Conservation (phyloP, 2,888 invertebrate species). For the Neoascia interrupta region DNA sequence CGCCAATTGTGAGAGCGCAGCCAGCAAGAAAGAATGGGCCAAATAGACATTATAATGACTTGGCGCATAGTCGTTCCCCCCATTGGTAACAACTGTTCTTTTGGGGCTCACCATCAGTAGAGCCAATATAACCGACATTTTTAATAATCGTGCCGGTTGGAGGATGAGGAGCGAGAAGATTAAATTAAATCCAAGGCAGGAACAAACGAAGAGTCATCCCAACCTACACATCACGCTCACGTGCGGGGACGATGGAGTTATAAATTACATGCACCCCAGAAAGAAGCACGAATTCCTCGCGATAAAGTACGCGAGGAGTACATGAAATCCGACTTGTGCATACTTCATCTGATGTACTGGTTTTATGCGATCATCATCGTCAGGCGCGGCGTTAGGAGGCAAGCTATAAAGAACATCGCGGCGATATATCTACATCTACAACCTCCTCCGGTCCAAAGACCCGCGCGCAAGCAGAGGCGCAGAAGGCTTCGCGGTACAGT, state of each 20-base stretch:
- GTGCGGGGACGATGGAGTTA: no score
- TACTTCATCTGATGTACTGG: slow-evolving; percentile 60
- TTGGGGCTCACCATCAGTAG: slow-evolving; percentile 3
- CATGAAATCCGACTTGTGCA: slow-evolving; percentile 48
- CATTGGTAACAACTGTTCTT: slow-evolving; percentile 17
- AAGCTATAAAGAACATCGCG: slow-evolving; percentile 30
- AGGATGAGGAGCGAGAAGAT: slow-evolving; percentile 8
- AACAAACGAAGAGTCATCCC: slow-evolving; percentile 12
- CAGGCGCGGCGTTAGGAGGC: slow-evolving; percentile 49
- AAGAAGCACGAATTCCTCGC: slow-evolving; percentile 56
- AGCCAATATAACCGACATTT: slow-evolving; percentile 47
- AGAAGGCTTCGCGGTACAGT: slow-evolving; percentile 59
- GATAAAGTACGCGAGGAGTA: slow-evolving; percentile 41
- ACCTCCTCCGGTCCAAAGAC: slow-evolving; percentile 63
- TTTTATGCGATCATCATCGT: slow-evolving; percentile 61
- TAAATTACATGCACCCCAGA: slow-evolving; percentile 63
- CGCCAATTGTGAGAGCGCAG: slow-evolving; percentile 68
- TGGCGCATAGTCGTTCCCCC: slow-evolving; percentile 12
- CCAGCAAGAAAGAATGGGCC: slow-evolving; percentile 65
- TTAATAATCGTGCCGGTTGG: slow-evolving; percentile 34
- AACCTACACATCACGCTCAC: slow-evolving; percentile 60
- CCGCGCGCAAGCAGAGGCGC: slow-evolving; percentile 41
- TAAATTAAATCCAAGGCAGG: slow-evolving; percentile 13
- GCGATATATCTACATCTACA: background rate
- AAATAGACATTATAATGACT: slow-evolving; percentile 50